Evolutionary conservation across 2,113 vertebrate genomes (phyloP).

Genomic region (Cochlearius cochlearius): DNA sequence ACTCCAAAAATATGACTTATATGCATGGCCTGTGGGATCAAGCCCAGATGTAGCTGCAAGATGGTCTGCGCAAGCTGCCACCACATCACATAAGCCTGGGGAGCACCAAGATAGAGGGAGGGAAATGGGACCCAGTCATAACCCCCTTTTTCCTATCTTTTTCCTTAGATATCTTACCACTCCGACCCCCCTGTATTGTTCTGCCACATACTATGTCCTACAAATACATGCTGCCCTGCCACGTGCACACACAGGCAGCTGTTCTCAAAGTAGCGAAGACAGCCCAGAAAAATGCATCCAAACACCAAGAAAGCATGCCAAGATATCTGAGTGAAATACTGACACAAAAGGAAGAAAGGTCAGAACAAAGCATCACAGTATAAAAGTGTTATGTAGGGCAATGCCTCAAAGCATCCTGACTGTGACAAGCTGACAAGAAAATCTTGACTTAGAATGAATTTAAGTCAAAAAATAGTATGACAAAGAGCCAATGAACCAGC

Average conservation of each 20-base stretch:
- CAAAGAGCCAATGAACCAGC: background rate
- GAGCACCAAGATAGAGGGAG: background rate
- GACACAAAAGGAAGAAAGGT: background rate
- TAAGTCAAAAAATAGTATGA: background rate
- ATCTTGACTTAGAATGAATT: background rate
- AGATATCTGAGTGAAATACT: background rate
- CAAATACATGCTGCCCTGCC: background rate
- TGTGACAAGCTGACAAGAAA: slow-evolving; percentile 13
- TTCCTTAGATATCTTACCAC: background rate
- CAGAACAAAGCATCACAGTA: background rate
- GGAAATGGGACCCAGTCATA: background rate
- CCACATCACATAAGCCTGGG: background rate
- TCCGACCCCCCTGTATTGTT: background rate
- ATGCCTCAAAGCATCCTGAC: background rate
- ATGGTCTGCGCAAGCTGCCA: background rate
- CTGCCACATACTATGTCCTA: background rate
- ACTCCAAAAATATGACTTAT: background rate
- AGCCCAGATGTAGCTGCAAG: background rate
- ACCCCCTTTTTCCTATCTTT: accelerated
- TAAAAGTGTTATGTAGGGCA: background rate
- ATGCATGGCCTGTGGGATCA: background rate
- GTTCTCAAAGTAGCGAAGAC: background rate
- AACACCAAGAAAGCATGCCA: background rate
- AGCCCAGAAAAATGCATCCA: background rate
- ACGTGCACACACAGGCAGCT: background rate